Conservation (phyloP, 2,113 vertebrate species). For the Salvelinus fontinalis region DNA sequence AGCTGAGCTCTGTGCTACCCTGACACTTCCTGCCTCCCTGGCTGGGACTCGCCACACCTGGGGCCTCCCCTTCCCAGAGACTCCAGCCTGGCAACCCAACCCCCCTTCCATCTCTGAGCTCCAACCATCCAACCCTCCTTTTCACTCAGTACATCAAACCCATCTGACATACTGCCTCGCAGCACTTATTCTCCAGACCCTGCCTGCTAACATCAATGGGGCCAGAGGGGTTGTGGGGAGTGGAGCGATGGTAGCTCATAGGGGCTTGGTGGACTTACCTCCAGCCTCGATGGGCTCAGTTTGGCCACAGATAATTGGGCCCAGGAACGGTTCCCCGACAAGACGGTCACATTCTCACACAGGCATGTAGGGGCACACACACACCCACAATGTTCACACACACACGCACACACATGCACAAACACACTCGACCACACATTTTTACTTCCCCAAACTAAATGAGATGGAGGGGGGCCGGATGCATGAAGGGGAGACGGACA, state of each 20-base stretch:
- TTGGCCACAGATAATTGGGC: not conserved
- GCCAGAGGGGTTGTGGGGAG: not conserved
- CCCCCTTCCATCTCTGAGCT: not conserved
- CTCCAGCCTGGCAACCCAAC: slow-evolving; percentile 1
- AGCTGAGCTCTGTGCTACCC: not conserved
- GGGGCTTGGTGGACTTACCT: slow-evolving; percentile 1
- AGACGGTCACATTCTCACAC: not conserved
- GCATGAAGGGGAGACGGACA: no score
- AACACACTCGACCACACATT: no score
- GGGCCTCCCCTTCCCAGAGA: not conserved
- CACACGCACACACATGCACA: no score
- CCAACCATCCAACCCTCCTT: not conserved
- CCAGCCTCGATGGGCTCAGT: not conserved
- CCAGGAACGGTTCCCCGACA: not conserved
- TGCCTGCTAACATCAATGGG: no score
- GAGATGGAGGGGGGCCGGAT: no score
- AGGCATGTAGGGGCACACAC: no score
- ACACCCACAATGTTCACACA: no score
- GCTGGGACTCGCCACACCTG: not conserved
- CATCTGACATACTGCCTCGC: no score
- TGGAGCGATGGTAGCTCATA: no score
- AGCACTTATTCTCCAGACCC: no score
- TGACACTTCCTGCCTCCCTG: not conserved
- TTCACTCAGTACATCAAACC: no score
- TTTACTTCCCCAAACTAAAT: no score